Evolutionary conservation across 2,113 vertebrate genomes (phyloP).

Genomic region (Capricornis sumatraensis): DNA sequence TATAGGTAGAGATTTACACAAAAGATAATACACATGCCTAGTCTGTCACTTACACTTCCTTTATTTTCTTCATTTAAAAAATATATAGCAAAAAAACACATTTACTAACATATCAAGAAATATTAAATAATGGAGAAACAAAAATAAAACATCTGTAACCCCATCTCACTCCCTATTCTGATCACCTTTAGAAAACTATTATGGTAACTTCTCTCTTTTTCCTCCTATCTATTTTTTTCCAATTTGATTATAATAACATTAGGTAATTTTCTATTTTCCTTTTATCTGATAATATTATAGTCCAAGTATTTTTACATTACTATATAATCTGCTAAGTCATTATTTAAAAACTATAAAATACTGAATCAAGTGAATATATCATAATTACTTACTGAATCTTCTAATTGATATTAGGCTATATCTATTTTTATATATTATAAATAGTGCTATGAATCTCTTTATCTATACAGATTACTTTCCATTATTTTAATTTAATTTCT

Average conservation of each 20-base stretch:
- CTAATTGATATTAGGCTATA: background rate
- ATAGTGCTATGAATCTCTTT: background rate
- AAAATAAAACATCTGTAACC: background rate
- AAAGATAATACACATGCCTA: background rate
- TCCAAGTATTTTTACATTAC: background rate
- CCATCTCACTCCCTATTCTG: background rate
- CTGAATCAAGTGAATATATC: background rate
- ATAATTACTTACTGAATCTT: background rate
- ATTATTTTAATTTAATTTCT: background rate
- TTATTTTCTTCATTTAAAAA: slow-evolving; percentile 5
- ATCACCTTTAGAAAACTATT: background rate
- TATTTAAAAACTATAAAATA: slow-evolving; percentile 7
- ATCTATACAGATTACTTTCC: background rate
- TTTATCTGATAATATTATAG: background rate
- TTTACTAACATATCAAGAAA: background rate
- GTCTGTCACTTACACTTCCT: background rate
- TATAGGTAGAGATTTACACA: background rate
- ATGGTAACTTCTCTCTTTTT: background rate
- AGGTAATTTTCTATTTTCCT: background rate
- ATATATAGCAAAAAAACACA: background rate
- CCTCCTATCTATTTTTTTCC: background rate
- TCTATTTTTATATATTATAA: slow-evolving; percentile 12
- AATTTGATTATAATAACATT: background rate
- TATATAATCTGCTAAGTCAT: background rate
- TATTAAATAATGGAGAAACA: background rate